Evolutionary conservation across 2,888 invertebrate species (phyloP), one percentile per base, ranked within the genome.

Genomic region (Macrosiphum euphorbiae): DNA sequence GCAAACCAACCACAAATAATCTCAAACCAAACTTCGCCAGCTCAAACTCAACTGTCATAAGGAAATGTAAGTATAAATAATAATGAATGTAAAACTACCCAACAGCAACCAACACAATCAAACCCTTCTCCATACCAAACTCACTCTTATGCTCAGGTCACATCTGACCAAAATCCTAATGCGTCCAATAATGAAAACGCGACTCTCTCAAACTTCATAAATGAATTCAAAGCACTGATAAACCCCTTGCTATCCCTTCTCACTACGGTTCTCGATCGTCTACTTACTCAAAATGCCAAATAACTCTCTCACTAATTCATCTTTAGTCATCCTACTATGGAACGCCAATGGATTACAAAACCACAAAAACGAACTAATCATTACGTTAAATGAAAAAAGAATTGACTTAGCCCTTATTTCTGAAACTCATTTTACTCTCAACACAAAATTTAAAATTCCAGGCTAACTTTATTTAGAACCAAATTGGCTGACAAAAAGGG

Each of bases 101-200:
- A 67, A 67, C 61, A 28, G 61, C 28, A 67, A 28, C 5, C 28
- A 67, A 67, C 61, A 11, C 24, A 85, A 85, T 44, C 44, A 85
- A 85, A 44, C 44, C 44, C 85, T 85, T 3, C 26, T 85, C 26
- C 85, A 44, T 85, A 44, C 44, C 85, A 26, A 85, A 85, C 85
- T 85, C 85, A 44, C 41, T 85, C 85, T 85, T 85, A 85, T 85
- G 85, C 85, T 44, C 85, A 85, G 44, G 44, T 44, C 85, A 85
- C 85, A 85, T 85, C 85, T 26, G 85, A 85, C 44, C 85, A 85
- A 44, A 85, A 85, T 44, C 85, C 85, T 44, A 44, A 44, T 44
- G 44, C 85, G 85, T 85, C 85, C 26, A 85, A 85, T 85, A 85
- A 41, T 85, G 11, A 85, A 44, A 67, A 67, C 67, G n/a, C n/a